Conservation (phyloP, 2,113 vertebrate species). For the Mesoclemmys tuberculata region DNA sequence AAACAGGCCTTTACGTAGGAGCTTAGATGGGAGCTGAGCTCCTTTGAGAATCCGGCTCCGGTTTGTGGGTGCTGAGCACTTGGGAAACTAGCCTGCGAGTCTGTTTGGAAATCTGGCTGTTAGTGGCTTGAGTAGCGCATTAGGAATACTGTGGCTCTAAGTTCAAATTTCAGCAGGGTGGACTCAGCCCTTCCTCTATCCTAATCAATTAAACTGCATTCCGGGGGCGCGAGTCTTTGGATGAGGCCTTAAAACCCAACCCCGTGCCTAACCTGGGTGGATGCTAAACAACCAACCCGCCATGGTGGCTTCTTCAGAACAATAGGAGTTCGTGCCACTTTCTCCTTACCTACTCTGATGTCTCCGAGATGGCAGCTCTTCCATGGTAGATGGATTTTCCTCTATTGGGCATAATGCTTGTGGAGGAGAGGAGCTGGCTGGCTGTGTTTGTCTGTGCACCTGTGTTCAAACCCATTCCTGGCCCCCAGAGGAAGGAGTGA, state of each 20-base stretch:
- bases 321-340: not conserved
- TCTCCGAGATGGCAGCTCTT: not conserved
- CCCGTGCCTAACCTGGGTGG: rapidly evolving
- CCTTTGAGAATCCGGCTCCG: too few relatives aligned
- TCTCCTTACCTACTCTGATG: not conserved
- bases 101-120: not conserved
- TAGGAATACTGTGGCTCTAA: too few relatives aligned
- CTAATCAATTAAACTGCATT: not conserved
- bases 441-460: not conserved
- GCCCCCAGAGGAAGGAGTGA: not conserved
- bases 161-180: not conserved
- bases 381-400: not conserved
- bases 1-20: too few relatives aligned
- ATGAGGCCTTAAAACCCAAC: not conserved
- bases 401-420: not conserved
- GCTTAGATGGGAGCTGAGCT: too few relatives aligned
- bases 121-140: not conserved
- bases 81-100: too few relatives aligned
- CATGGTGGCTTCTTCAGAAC: not conserved
- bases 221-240: not conserved
- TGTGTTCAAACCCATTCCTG: not conserved
- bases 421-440: not conserved
- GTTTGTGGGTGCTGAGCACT: too few relatives aligned
- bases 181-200: not conserved
- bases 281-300: not conserved